A percentile compares a stretch with the other conserved stretches of the same genome.
Conservation (phyloP, 2,888 invertebrate species). For the Mesochorus sp. region DNA sequence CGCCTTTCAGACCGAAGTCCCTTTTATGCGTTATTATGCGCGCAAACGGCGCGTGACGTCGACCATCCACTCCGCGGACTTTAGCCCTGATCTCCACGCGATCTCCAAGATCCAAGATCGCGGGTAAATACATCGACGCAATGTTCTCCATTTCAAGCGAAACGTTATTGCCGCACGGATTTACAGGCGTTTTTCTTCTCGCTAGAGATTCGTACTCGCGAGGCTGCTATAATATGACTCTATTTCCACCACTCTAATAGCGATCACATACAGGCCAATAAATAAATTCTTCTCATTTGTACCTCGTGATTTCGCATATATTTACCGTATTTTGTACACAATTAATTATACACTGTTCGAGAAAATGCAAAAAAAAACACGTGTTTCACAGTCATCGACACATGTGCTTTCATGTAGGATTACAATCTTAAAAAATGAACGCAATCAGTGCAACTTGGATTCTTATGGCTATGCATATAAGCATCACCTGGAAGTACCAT, state of each 20-base stretch:
- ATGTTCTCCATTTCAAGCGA: conserved; percentile 29
- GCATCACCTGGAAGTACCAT: too few species aligned
- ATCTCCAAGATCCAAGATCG: conserved; percentile 56
- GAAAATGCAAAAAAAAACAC: conserved; percentile 9
- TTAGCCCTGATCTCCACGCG: conserved; percentile 58
- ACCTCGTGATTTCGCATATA: conserved; percentile 44
- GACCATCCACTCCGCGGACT: conserved; percentile 53
- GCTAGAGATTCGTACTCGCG: conserved; percentile 8
- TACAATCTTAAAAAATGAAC: too few species aligned
- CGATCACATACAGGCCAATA: conserved; percentile 44
- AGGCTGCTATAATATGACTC: conserved; percentile 8
- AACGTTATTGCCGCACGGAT: conserved; percentile 9
- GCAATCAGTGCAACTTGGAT: too few species aligned
- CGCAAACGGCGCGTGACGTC: conserved; percentile 36
- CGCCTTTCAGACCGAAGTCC: not conserved
- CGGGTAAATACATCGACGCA: conserved; percentile 30
- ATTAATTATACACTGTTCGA: conserved; percentile 46
- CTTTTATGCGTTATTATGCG: not conserved
- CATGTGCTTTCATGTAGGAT: too few species aligned
- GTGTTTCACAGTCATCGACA: not conserved
- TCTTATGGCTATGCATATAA: too few species aligned
- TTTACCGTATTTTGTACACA: conserved; percentile 35
- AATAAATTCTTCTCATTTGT: conserved; percentile 48
- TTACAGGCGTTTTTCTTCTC: not conserved
- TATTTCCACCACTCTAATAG: conserved; percentile 31